Percentiles rank a stretch among this genome's conserved stretches.
These are phyloP conservation scores for Pteronura brasiliensis DNA, from an alignment of 2,113 vertebrate genomes.

Conservation along the genomic window DNA sequence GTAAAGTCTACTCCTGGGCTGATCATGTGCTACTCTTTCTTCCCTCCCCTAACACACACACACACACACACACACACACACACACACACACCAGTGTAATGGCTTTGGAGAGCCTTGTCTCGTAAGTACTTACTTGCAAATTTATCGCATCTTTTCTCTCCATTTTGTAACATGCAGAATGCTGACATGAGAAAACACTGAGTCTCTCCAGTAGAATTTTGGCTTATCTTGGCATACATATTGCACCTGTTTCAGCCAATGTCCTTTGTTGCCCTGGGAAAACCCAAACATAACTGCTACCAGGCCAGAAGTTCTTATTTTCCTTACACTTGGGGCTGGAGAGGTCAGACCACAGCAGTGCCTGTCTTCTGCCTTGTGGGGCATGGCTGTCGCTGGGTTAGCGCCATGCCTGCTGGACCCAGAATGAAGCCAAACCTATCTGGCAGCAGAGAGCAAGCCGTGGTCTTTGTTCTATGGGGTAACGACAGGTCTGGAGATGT, in stretches of 20 bases:
- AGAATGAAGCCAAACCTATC: conserved; percentile 13
- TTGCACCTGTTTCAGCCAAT: not conserved
- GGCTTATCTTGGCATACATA: conserved; percentile 19
- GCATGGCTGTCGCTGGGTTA: not conserved
- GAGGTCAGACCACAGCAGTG: not conserved
- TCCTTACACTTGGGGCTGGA: conserved; percentile 39
- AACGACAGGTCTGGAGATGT: conserved; percentile 24
- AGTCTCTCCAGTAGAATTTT: conserved; percentile 34
- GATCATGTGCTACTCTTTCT: not conserved
- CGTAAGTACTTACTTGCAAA: conserved; percentile 26
- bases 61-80: not conserved
- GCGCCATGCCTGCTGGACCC: not conserved
- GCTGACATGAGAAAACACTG: conserved; percentile 13
- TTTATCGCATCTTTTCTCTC: conserved; percentile 27
- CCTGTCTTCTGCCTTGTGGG: not conserved
- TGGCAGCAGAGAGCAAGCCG: conserved; percentile 26
- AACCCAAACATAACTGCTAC: not conserved
- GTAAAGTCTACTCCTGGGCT: not conserved
- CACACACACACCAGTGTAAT: not conserved
- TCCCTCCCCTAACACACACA: not conserved
- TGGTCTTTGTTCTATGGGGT: not conserved
- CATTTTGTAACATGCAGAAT: conserved; percentile 46
- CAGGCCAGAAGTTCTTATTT: not conserved
- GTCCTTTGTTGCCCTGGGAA: not conserved
- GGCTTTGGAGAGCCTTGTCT: not conserved